A percentile compares a stretch with the other conserved stretches of the same genome.
phyloP scores from a whole-genome alignment of 2,888 invertebrate genomes.

The Drosophila subsilvestris region DNA sequence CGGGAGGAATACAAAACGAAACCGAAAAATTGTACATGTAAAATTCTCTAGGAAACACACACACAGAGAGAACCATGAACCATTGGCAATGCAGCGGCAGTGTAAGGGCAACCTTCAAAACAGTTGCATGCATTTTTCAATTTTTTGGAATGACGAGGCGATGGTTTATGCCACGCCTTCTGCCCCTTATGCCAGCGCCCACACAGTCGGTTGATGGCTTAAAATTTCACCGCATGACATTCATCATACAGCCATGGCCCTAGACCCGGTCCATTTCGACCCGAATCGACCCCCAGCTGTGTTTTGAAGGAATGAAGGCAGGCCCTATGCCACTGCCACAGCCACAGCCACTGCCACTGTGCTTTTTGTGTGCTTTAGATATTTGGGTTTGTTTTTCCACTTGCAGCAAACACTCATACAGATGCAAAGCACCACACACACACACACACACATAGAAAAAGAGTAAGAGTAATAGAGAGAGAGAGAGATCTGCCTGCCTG shows the following conservation, averaged over 20 bases:
- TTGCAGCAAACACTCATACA: slow-evolving; percentile 13
- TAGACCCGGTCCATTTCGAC: slow-evolving; percentile 32
- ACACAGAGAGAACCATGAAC: too few species aligned
- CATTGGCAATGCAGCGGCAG: slow-evolving; percentile 41
- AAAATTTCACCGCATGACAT: slow-evolving; percentile 80
- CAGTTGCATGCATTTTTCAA: slow-evolving; percentile 78
- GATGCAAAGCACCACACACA: not conserved
- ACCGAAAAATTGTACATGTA: slow-evolving; percentile 40
- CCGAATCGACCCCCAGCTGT: slow-evolving; percentile 46
- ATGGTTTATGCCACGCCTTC: slow-evolving; percentile 40
- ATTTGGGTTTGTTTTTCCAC: slow-evolving; percentile 71
- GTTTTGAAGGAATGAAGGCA: slow-evolving; percentile 26
- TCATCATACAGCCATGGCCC: slow-evolving; percentile 65
- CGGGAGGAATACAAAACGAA: slow-evolving; percentile 15
- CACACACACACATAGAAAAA: not conserved
- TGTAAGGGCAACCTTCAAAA: slow-evolving; percentile 70
- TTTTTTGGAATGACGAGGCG: slow-evolving; percentile 53
- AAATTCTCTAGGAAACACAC: slow-evolving; percentile 42
- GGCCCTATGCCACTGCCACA: slow-evolving; percentile 10
- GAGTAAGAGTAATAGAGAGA: not conserved
- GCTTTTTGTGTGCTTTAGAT: slow-evolving; percentile 67
- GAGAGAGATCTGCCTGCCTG: not conserved
- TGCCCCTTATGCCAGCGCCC: slow-evolving; percentile 39
- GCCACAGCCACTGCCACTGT: slow-evolving; percentile 17
- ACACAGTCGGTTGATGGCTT: slow-evolving; percentile 45